Evolutionary conservation across 2,797 vertebrate species (phyloP).

Genomic region (Onychomys arenicola): DNA sequence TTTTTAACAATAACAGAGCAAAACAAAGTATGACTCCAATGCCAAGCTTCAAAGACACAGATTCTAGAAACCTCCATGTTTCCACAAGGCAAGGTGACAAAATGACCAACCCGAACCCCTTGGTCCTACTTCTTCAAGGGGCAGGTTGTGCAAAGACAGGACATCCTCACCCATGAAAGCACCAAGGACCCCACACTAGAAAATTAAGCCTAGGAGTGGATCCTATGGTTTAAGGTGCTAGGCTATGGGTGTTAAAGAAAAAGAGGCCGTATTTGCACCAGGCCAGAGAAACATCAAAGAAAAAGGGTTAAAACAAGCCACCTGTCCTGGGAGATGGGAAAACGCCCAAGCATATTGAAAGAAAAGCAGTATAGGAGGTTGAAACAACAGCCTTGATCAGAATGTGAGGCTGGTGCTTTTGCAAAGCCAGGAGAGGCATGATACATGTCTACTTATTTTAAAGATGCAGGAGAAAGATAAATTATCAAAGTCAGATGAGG

Average conservation of each 20-base stretch:
- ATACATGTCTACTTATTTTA: not conserved
- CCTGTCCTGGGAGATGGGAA: not conserved
- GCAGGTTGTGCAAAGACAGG: not conserved
- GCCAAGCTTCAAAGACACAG: not conserved
- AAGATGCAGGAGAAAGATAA: conserved; percentile 46
- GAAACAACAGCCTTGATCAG: not conserved
- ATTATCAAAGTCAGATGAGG: not conserved
- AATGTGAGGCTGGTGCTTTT: not conserved
- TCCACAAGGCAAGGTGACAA: not conserved
- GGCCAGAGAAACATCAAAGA: not conserved
- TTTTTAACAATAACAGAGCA: conserved; percentile 48
- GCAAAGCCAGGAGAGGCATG: not conserved
- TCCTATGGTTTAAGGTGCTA: not conserved
- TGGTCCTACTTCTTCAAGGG: not conserved
- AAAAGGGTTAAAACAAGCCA: not conserved
- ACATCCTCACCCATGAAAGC: not conserved
- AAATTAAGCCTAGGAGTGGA: not conserved
- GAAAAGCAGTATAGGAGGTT: not conserved
- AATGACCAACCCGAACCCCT: not conserved
- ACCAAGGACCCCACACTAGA: not conserved
- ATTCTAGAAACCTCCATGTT: conserved; percentile 1
- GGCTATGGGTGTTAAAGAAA: not conserved
- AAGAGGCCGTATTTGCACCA: not conserved
- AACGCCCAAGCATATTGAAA: not conserved
- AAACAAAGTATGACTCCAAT: not conserved